Evolutionary conservation across 2,888 invertebrate species (phyloP), one percentile per base, ranked within the genome.

Genomic region (Drosophila fulvimacula): DNA sequence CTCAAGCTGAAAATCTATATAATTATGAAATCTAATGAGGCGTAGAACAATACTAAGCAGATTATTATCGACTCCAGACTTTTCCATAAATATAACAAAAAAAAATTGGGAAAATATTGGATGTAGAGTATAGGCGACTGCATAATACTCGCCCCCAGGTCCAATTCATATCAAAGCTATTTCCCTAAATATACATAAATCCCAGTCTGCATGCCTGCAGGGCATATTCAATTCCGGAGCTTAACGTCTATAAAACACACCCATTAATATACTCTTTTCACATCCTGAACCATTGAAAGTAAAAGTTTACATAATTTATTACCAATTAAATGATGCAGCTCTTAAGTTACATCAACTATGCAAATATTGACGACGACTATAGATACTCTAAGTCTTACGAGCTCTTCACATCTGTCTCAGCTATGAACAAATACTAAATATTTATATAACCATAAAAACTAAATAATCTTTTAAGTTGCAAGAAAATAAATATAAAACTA

Each of bases 21-120:
- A 17, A 5, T 30, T 46, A 46, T 46, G 46, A 46, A 46, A 46
- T n/a, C 30, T 13, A 48, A 48, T 30, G 48, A 48, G 5, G 3
- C 13, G 3, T 1, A 27, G 27, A 27, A 44, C 24, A 9, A 9
- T n/a, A 5, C 27, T 9, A 9, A 24, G 15, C 44, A 44, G 24
- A 24, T 46, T 27, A n/a, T 27, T 24, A 42, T 42, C 21, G 21
- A 15, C 15, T 42, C 15, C 7, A 46, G 27, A 27, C 46, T 27
- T 11, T n/a, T 27, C 2, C 10, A 5, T 5, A 2, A 10, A 5
- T 19, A 46, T 10, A 10, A 27, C 1, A n/a, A n/a, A n/a, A n/a
- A n/a, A n/a, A n/a, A n/a, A n/a, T n/a, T n/a, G n/a, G n/a, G n/a
- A n/a, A n/a, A n/a, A n/a, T n/a, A n/a, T n/a, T n/a, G n/a, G n/a